phyloP scores from a whole-genome alignment of 2,888 invertebrate species.

The Antheraea assamensis region DNA sequence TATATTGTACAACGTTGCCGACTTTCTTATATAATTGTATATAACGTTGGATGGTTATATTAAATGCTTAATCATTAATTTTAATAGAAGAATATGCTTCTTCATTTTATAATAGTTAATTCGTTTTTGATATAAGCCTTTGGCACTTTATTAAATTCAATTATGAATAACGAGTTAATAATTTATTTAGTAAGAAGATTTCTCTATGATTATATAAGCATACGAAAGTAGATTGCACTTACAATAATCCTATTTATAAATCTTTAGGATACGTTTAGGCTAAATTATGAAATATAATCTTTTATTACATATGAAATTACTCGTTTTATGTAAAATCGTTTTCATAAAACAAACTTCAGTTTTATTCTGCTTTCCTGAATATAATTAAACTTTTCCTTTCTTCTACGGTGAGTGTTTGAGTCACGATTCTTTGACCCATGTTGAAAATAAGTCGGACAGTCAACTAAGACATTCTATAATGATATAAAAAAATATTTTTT shows the following conservation, averaged over 20 bases:
- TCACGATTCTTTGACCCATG: not conserved
- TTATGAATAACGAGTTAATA: not conserved
- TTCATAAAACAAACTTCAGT: conserved; percentile 55
- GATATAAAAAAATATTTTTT: not conserved
- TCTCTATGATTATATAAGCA: not conserved
- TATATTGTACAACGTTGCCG: conserved; percentile 30
- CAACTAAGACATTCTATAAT: not conserved
- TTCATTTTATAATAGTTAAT: conserved; percentile 22
- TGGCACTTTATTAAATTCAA: not conserved
- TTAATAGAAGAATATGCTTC: not conserved
- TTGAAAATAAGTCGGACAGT: not conserved
- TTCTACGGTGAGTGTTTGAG: conserved; percentile 37
- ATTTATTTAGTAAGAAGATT: not conserved
- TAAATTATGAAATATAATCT: conserved; percentile 9
- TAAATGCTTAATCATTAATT: not conserved
- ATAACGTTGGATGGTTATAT: not conserved
- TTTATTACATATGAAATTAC: conserved; percentile 29
- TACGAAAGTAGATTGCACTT: not conserved
- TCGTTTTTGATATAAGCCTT: conserved; percentile 11
- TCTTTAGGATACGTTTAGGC: conserved; percentile 7
- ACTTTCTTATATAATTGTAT: not conserved
- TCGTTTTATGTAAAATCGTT: conserved; percentile 38
- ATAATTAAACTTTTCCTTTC: conserved; percentile 45
- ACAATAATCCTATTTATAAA: not conserved
- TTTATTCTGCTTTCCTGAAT: conserved; percentile 52